These are phyloP conservation scores for Trinectes maculatus DNA, from an alignment of 2,113 vertebrate species.

Conservation along the genomic window DNA sequence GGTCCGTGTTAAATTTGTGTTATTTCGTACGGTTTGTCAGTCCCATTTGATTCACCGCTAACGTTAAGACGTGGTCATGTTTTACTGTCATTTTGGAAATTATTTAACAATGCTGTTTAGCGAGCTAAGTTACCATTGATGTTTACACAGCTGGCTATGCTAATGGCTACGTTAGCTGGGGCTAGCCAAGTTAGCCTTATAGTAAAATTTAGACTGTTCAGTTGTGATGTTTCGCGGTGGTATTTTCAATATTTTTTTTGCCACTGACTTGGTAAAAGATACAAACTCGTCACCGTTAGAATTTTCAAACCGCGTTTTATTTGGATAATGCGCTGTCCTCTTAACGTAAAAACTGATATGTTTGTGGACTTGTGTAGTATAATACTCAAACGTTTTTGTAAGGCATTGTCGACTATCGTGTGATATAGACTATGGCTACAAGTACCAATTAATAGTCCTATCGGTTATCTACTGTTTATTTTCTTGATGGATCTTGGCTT, in stretches of 20 bases:
- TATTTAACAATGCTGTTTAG: no score
- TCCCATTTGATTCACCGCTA: not conserved
- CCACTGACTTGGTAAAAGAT: not conserved
- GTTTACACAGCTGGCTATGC: constrained; percentile 41
- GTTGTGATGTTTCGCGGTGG: rapidly evolving
- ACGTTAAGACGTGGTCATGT: rapidly evolving
- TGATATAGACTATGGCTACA: not conserved
- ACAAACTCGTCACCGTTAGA: no score
- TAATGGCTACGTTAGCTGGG: not conserved
- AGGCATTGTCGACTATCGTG: no score
- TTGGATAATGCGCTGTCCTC: no score
- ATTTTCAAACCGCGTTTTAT: no score
- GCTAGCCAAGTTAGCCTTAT: constrained; percentile 2
- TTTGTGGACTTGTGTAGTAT: not conserved
- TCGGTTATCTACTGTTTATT: not conserved
- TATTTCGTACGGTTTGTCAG: not conserved
- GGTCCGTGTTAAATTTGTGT: not conserved
- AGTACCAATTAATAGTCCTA: no score
- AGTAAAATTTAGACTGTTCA: not conserved
- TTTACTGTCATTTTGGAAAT: not conserved
- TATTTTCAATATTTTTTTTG: not conserved
- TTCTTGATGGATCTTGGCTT: not conserved
- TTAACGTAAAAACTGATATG: not conserved
- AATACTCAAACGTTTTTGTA: no score
- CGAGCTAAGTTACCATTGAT: constrained; percentile 26